phyloP scores from a whole-genome alignment of 2,888 invertebrate genomes.

The Eupeodes latifasciatus region DNA sequence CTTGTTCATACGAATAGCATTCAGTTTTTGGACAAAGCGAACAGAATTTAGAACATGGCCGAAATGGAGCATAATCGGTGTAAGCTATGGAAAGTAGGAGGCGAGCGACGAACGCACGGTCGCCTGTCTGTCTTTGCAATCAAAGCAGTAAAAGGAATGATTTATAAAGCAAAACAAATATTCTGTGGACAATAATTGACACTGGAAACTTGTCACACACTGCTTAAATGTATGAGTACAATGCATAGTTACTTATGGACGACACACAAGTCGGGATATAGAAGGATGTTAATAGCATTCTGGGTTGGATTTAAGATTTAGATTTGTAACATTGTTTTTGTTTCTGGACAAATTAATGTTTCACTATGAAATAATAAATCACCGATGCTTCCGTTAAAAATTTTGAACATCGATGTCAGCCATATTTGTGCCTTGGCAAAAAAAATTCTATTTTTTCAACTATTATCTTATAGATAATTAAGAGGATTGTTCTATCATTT shows the following conservation, averaged over 20 bases:
- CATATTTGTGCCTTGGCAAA: too few relatives aligned
- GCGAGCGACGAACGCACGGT: conserved; percentile 10
- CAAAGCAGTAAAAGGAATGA: conserved; percentile 55
- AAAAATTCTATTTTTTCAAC: too few relatives aligned
- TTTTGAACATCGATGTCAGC: too few relatives aligned
- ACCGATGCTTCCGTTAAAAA: background rate
- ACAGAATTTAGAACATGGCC: background rate
- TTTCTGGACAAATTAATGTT: conserved; percentile 20
- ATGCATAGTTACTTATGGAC: background rate
- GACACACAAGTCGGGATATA: background rate
- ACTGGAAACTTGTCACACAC: conserved; percentile 49
- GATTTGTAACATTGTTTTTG: background rate
- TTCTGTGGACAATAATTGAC: conserved; percentile 64
- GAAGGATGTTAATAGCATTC: conserved; percentile 22
- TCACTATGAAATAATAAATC: conserved; percentile 13
- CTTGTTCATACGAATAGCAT: conserved; percentile 24
- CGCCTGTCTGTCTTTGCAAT: conserved; percentile 61
- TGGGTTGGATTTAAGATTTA: background rate
- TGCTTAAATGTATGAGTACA: background rate
- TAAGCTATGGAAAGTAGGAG: background rate
- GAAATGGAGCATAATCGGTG: background rate
- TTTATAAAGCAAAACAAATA: conserved; percentile 65
- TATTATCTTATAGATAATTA: too few relatives aligned
- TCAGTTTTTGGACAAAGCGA: conserved; percentile 32
- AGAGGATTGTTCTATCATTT: too few relatives aligned